Conservation (phyloP, 2,888 invertebrate species). For the Julus scanicus region DNA sequence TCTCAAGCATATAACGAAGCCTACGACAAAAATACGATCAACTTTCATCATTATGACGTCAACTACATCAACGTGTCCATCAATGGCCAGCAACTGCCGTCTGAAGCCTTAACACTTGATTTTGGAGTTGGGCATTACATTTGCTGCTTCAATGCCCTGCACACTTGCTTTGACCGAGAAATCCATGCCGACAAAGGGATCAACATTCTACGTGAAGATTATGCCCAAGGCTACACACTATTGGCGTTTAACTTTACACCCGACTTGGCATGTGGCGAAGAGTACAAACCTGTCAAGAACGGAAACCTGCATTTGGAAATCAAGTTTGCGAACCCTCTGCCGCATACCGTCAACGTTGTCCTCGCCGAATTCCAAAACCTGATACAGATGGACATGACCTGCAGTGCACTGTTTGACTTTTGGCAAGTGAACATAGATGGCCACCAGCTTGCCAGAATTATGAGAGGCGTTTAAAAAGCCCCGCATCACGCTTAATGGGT, state of each 20-base stretch:
- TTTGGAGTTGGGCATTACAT: slow-evolving; percentile 56
- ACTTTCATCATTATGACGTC: slow-evolving; percentile 60
- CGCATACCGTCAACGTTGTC: background rate
- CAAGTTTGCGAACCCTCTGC: background rate
- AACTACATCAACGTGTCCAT: slow-evolving; percentile 59
- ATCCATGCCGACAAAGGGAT: background rate
- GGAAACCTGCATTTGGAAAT: background rate
- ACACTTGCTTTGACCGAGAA: background rate
- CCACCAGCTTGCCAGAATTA: background rate
- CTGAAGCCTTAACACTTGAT: slow-evolving; percentile 58
- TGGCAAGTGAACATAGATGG: background rate
- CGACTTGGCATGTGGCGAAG: background rate
- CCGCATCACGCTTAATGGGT: background rate
- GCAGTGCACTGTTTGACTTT: background rate
- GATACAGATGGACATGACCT: background rate
- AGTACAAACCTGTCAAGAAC: background rate
- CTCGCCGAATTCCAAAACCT: background rate
- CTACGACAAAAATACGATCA: slow-evolving; percentile 60
- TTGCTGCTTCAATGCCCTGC: background rate
- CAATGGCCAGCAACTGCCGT: slow-evolving; percentile 61
- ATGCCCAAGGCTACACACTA: background rate
- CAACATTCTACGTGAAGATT: background rate
- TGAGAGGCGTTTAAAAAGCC: background rate
- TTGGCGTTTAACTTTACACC: background rate
- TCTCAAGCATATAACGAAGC: slow-evolving; percentile 60